Conservation (phyloP, 2,113 vertebrate genomes). For the Actenoides hombroni region DNA sequence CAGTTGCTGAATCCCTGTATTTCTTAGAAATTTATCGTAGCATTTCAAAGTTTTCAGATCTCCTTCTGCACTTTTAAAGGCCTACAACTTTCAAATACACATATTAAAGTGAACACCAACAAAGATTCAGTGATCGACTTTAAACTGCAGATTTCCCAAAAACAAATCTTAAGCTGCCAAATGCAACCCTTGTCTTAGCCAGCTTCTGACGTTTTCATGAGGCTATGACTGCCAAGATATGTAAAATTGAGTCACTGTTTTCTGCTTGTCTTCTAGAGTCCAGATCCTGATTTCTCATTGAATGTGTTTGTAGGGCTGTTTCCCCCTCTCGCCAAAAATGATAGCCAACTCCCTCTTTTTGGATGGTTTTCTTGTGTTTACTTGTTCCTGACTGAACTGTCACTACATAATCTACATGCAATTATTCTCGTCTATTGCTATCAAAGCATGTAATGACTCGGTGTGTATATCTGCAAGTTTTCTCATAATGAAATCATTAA, state of each 20-base stretch:
- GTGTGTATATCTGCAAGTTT: not conserved
- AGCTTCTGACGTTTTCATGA: not conserved
- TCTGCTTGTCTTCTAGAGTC: not conserved
- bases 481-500: not conserved
- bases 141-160: slow-evolving; percentile 23
- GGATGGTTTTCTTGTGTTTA: not conserved
- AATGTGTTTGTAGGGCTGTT: not conserved
- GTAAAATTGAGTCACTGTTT: not conserved
- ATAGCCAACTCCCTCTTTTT: not conserved
- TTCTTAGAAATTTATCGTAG: not conserved
- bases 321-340: not conserved
- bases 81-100: not conserved
- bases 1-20: not conserved
- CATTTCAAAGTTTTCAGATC: not conserved
- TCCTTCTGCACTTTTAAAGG: not conserved
- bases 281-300: not conserved
- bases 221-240: not conserved
- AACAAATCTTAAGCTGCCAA: not conserved
- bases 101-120: not conserved
- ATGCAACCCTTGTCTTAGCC: not conserved
- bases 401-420: not conserved
- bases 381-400: not conserved
- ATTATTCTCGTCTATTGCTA: not conserved
- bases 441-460: not conserved
- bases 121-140: not conserved